Evolutionary conservation across 2,797 vertebrate genomes (phyloP).

Genomic region (Florisuga fusca): DNA sequence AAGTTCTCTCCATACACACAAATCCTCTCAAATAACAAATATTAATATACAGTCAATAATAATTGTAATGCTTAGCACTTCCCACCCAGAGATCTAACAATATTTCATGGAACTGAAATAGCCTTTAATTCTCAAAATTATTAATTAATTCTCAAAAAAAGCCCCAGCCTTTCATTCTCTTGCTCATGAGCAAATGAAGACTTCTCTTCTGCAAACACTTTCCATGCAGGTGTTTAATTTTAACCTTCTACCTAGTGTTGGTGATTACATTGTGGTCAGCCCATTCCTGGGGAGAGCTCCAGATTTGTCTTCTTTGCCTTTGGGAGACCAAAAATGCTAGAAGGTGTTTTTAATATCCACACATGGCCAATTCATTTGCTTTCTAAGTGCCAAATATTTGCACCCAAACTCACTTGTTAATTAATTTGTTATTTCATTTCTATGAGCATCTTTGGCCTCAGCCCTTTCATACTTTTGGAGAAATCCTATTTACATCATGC

Average conservation of each 20-base stretch:
- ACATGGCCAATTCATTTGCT: background rate
- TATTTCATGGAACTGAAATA: background rate
- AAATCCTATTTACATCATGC: background rate
- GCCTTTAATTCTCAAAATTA: too few species aligned
- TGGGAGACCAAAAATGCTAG: background rate
- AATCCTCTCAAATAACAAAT: conserved; percentile 38
- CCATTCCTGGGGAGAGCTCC: background rate
- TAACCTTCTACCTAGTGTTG: conserved; percentile 11
- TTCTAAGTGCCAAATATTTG: background rate
- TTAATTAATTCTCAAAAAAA: too few species aligned
- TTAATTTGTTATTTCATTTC: background rate
- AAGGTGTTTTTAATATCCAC: background rate
- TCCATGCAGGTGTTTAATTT: conserved; percentile 13
- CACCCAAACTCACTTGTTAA: background rate
- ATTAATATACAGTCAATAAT: conserved; percentile 56
- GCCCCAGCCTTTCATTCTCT: conserved; percentile 9
- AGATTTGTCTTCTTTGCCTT: background rate
- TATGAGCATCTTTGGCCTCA: background rate
- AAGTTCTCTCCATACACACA: background rate
- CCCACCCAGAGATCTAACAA: background rate
- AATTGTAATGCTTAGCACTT: conserved; percentile 24
- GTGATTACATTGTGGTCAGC: conserved; percentile 8
- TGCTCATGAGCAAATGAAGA: conserved; percentile 15
- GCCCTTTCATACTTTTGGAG: background rate
- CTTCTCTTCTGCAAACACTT: conserved; percentile 27